phyloP scores from a whole-genome alignment of 2,113 vertebrate genomes.

The Pipa parva region DNA sequence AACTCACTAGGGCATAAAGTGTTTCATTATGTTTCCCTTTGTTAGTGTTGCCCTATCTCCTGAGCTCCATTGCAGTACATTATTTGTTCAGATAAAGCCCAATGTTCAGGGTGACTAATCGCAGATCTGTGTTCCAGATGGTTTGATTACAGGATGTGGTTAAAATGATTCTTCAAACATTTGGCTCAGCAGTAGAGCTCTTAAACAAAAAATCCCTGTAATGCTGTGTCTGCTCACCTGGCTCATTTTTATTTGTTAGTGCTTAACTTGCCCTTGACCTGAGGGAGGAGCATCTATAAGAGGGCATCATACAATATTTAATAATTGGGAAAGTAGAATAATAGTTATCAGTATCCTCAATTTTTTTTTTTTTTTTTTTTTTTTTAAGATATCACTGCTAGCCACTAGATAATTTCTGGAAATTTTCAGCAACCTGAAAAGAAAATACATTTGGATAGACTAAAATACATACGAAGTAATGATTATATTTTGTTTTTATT shows the following conservation, averaged over 20 bases:
- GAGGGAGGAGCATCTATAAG: too few species aligned
- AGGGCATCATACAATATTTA: too few species aligned
- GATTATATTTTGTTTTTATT: too few species aligned
- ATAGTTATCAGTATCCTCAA: too few species aligned
- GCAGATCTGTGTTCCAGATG: conserved; percentile 63
- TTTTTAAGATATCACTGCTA: too few species aligned
- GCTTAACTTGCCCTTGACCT: too few species aligned
- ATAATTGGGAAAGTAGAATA: too few species aligned
- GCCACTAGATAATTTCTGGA: too few species aligned
- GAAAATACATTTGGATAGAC: too few species aligned
- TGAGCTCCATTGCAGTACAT: conserved; percentile 47
- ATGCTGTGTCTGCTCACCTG: conserved; percentile 50
- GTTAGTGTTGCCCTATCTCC: conserved; percentile 52
- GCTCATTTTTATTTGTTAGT: conserved; percentile 46
- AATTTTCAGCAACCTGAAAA: too few species aligned
- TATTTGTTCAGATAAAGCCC: conserved; percentile 64
- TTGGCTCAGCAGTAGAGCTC: conserved; percentile 42
- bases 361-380: too few species aligned
- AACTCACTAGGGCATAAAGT: conserved; percentile 50
- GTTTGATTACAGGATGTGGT: conserved; percentile 67
- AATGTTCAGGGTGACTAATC: conserved; percentile 66
- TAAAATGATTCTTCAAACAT: conserved; percentile 62
- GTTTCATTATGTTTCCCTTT: conserved; percentile 57
- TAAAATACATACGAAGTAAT: too few species aligned
- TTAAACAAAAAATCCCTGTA: conserved; percentile 26